Percentiles rank a stretch among this genome's conserved stretches.
phyloP scores from a whole-genome alignment of 2,797 vertebrate genomes.

The Phrynocephalus forsythii region DNA sequence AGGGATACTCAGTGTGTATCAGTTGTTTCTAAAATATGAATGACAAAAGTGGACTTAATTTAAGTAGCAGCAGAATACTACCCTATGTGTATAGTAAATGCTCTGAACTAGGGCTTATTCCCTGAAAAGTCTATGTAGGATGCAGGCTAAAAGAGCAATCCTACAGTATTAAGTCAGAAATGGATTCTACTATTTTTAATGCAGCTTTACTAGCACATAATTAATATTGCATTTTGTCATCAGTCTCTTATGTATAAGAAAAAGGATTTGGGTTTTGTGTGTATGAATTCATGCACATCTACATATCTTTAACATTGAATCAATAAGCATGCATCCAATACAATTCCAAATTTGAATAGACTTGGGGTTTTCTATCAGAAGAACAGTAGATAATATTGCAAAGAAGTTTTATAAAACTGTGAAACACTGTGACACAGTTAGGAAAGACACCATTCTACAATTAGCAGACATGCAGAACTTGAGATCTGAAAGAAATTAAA shows the following conservation, averaged over 20 bases:
- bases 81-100: not conserved
- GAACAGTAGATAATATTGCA: not conserved
- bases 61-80: conserved; percentile 45
- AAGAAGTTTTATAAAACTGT: not conserved
- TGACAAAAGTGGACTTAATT: conserved; percentile 61
- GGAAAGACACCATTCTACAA: not conserved
- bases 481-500: not conserved
- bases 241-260: too few species aligned
- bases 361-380: not conserved
- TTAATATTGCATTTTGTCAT: not conserved
- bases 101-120: conserved; percentile 2
- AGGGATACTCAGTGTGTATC: conserved; percentile 67
- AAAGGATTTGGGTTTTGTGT: too few species aligned
- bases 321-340: conserved; percentile 61
- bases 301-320: conserved; percentile 34
- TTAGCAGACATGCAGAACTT: not conserved
- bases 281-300: too few species aligned
- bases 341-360: not conserved
- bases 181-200: not conserved
- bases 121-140: not conserved
- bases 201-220: conserved; percentile 18
- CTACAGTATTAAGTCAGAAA: not conserved
- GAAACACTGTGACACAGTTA: not conserved
- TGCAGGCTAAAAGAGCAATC: not conserved
- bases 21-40: conserved; percentile 69